Evolutionary conservation across 37 sponge, comb jelly and placozoan genomes (phyloP), one percentile per base, ranked within the genome.

Genomic region (Dysidea cf. avara): DNA sequence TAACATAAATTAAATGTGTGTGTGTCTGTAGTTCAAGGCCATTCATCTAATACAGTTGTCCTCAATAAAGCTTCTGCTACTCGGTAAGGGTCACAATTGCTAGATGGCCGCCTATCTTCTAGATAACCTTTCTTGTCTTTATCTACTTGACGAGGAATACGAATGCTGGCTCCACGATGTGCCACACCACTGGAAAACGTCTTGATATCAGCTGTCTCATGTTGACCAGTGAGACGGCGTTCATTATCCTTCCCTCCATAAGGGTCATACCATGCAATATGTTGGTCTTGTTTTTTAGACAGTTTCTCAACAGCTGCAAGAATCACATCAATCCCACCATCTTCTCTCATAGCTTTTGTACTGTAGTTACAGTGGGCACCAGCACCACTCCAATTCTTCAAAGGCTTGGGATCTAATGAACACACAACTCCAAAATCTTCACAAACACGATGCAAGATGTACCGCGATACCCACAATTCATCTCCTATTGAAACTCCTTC

Each of bases 311-410:
- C 87, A 26, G 95, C 99, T 25, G 50, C 68, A 16, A 85, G 32
- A 38, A 97, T 97, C 20, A 54, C 68, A 17, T 62, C 61, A 37
- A 94, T 60, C 0, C 94, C 99, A 17, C 92, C 90, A 20, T 81
- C 92, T 13, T 74, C 68, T 59, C 94, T 66, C 99, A 97, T 97
- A 4, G 61, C 60, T 21, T 46, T 9, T 1, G 99, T 94, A 39
- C 92, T 91, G 78, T 52, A 91, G 76, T 97, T 97, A 52, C 83
- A 83, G 76, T 97, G 99, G n/a, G 86, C 95, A 9, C 99, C 99
- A 49, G 95, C 76, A 3, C 99, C 99, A 49, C 91, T 97, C 99
- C 99, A 97, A 22, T 79, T 83, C 33, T 74, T 77, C 48, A 88
- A 71, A 1, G 99, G 99, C 60, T 97, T 97, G 33, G 99, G 99